phyloP scores from a whole-genome alignment of 2,888 invertebrate genomes.

The Drosophila cyrtoloma region DNA sequence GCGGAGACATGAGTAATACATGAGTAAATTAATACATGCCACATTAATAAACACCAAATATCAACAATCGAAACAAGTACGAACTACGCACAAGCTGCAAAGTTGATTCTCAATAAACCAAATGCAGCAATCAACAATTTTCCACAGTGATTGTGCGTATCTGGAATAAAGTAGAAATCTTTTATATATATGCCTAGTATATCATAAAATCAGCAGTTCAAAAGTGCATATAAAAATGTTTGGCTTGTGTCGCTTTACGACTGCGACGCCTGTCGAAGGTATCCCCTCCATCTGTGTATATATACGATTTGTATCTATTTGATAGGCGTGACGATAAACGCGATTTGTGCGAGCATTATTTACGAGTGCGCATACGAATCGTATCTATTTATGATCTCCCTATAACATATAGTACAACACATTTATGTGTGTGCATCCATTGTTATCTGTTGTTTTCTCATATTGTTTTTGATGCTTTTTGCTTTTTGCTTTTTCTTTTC shows the following conservation, averaged over 20 bases:
- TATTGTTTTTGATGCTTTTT: not conserved
- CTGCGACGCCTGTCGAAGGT: conserved; percentile 11
- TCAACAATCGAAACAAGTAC: conserved; percentile 12
- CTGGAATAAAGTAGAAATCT: conserved; percentile 7
- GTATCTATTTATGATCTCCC: conserved; percentile 33
- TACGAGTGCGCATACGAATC: conserved; percentile 31
- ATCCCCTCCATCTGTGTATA: conserved; percentile 13
- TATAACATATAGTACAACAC: not conserved
- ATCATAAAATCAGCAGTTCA: conserved; percentile 58
- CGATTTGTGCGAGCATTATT: conserved; percentile 44
- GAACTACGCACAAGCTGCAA: conserved; percentile 52
- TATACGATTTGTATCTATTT: conserved; percentile 43
- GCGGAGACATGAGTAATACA: conserved; percentile 18
- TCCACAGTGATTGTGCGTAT: conserved; percentile 34
- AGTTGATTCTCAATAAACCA: conserved; percentile 34
- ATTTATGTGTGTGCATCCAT: conserved; percentile 3
- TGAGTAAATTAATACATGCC: conserved; percentile 7
- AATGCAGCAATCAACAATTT: conserved; percentile 43
- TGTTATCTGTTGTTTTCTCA: not conserved
- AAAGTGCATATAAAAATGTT: conserved; percentile 54
- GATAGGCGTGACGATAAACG: conserved; percentile 45
- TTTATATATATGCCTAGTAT: conserved; percentile 8
- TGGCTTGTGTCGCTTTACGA: conserved; percentile 43
- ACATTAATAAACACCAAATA: conserved; percentile 10
- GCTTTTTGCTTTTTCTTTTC: not conserved